These are phyloP conservation scores for Hydroisotoma schaefferi DNA, from an alignment of 2,888 invertebrate species.

Conservation along the genomic window DNA sequence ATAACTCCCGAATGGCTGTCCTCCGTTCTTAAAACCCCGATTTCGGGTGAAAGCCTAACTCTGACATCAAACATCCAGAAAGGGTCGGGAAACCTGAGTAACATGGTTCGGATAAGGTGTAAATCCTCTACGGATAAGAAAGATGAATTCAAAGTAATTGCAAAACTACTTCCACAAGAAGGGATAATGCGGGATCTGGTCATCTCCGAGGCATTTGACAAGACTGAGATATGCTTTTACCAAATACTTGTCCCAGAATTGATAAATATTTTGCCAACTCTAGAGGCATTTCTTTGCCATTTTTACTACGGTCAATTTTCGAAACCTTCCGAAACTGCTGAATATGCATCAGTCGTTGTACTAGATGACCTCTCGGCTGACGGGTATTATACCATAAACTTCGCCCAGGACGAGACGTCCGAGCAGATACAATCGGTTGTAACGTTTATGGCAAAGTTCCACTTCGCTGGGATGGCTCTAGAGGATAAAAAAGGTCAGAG, in stretches of 20 bases:
- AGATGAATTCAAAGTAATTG: no score
- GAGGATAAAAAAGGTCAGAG: constrained; percentile 14
- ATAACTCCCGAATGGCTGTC: no score
- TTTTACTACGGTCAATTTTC: constrained; percentile 22
- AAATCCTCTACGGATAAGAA: no score
- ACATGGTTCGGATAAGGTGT: no score
- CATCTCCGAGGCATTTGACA: constrained; percentile 23
- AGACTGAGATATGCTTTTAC: constrained; percentile 40
- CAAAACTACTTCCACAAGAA: no score
- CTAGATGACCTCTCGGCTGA: constrained; percentile 38
- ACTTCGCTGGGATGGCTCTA: constrained; percentile 21
- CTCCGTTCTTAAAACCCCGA: no score
- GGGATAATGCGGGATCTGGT: constrained; percentile 8
- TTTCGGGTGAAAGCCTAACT: no score
- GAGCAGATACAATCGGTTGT: constrained; percentile 25
- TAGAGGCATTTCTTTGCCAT: constrained; percentile 27
- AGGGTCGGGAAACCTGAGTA: no score
- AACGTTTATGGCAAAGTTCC: constrained; percentile 36
- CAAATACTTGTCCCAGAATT: constrained; percentile 21
- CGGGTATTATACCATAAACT: constrained; percentile 30
- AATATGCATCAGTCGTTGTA: constrained; percentile 32
- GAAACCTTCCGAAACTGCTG: neutral
- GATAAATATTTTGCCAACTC: constrained; percentile 8
- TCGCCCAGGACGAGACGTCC: constrained; percentile 6
- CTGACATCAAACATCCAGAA: no score